phyloP scores from a whole-genome alignment of 2,113 vertebrate species.

The Thunnus maccoyii region DNA sequence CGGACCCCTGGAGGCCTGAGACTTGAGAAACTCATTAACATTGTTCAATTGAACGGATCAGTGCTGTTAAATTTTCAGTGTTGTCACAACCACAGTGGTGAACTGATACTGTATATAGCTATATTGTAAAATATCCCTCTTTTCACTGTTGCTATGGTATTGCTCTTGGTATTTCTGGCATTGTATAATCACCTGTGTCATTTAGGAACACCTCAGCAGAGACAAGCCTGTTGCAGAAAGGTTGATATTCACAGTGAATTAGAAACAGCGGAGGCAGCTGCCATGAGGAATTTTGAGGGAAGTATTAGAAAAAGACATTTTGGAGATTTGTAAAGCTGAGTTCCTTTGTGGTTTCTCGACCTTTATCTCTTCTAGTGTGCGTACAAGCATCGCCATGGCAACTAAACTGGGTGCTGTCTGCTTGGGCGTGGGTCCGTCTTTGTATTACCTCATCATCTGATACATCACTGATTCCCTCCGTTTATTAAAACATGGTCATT shows the following conservation, averaged over 20 bases:
- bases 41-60: conserved; percentile 29
- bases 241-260: not conserved
- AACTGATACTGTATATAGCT: conserved; percentile 1
- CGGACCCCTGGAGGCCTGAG: conserved; percentile 23
- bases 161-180: not conserved
- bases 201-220: not conserved
- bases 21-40: conserved; percentile 44
- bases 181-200: not conserved
- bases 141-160: not conserved
- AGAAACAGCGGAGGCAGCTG: not conserved
- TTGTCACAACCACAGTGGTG: not conserved
- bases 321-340: conserved; percentile 42
- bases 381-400: conserved; percentile 68
- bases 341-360: conserved; percentile 69
- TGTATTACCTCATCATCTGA: conserved; percentile 29
- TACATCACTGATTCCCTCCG: conserved; percentile 5
- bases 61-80: not conserved
- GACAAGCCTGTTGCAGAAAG: not conserved
- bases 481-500: not conserved
- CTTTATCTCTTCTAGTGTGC: conserved; percentile 69
- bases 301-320: conserved; percentile 7
- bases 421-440: conserved; percentile 13
- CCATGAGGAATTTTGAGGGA: not conserved
- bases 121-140: not conserved
- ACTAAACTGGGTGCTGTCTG: conserved; percentile 54